phyloP scores from a whole-genome alignment of 2,113 vertebrate species.

The Boulengeromyrus knoepffleri region DNA sequence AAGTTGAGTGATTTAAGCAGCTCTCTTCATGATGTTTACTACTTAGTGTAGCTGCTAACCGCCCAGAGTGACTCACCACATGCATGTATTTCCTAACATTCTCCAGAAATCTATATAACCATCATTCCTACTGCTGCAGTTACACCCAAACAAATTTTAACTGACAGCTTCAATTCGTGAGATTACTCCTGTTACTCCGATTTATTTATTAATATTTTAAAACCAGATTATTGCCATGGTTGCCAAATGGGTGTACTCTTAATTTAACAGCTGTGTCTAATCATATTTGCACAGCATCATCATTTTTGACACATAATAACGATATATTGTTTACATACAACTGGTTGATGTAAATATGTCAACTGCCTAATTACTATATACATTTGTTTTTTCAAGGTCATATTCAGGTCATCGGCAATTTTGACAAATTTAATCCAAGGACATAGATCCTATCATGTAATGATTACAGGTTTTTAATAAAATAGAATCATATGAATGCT shows the following conservation, averaged over 20 bases:
- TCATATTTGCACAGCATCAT: neutral
- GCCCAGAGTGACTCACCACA: neutral
- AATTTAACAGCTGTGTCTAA: neutral
- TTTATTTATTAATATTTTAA: neutral
- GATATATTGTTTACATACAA: neutral
- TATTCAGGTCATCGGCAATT: neutral
- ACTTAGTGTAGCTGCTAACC: neutral
- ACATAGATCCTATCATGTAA: neutral
- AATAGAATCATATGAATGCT: neutral
- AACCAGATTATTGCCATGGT: neutral
- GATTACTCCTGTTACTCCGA: neutral
- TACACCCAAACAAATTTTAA: neutral
- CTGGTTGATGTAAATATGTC: neutral
- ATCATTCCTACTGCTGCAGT: neutral
- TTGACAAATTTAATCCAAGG: neutral
- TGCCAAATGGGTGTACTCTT: neutral
- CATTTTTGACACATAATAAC: neutral
- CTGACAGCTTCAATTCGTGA: neutral
- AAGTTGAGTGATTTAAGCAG: constrained; percentile 17
- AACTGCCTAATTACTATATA: neutral
- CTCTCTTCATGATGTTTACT: neutral
- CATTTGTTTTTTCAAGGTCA: neutral
- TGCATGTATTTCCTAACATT: neutral
- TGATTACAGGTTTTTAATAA: neutral
- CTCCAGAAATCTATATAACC: neutral